A percentile compares a stretch with the other conserved stretches of the same genome.
Conservation (phyloP, 1,140 invertebrate genomes). For the Achatina immaculata region DNA sequence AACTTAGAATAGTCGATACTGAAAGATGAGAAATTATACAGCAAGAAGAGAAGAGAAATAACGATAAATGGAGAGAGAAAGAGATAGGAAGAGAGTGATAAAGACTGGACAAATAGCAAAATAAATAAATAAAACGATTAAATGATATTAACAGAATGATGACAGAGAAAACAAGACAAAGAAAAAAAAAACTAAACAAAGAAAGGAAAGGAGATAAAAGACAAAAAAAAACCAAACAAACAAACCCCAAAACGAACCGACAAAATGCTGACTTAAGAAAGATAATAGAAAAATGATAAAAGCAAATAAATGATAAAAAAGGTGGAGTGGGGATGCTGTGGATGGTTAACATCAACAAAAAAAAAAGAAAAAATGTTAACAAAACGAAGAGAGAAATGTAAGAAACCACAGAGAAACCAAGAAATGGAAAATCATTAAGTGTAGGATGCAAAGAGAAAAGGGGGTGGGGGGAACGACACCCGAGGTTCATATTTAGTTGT, state of each 20-base stretch:
- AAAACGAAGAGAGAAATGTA: too few species aligned
- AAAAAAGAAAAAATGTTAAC: too few species aligned
- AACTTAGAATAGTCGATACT: too few species aligned
- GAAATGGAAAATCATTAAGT: too few species aligned
- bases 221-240: neutral
- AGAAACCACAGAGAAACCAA: too few species aligned
- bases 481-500: too few species aligned
- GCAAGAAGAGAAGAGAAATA: neutral
- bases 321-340: neutral
- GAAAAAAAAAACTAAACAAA: neutral
- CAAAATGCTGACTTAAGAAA: neutral
- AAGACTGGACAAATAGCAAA: neutral
- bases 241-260: neutral
- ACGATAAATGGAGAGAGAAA: neutral
- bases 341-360: too few species aligned
- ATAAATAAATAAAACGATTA: neutral
- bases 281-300: neutral
- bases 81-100: neutral
- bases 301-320: neutral
- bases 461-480: too few species aligned
- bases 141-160: neutral
- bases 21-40: too few species aligned
- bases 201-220: neutral
- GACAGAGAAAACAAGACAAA: neutral
- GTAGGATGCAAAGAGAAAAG: too few species aligned